Conservation (phyloP, 2,888 invertebrate genomes). For the Tinea pellionella region DNA sequence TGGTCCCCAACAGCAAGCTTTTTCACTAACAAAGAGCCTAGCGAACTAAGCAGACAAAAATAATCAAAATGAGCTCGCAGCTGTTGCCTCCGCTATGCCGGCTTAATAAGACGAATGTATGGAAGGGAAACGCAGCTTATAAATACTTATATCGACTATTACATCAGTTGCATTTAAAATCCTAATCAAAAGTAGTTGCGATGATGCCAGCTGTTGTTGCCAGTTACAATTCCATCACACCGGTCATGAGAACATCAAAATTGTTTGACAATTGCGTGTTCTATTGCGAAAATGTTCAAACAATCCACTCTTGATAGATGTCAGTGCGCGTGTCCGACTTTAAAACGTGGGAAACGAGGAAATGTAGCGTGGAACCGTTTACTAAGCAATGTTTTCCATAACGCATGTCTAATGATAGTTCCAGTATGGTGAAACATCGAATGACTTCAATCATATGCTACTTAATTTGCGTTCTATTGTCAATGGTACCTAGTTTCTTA, state of each 20-base stretch:
- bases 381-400: conserved; percentile 10
- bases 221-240: not conserved
- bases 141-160: no score
- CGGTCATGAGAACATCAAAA: conserved; percentile 15
- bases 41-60: no score
- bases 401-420: conserved; percentile 6
- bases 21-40: no score
- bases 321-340: conserved; percentile 11
- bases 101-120: no score
- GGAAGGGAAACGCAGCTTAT: no score
- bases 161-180: no score
- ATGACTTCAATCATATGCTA: not conserved
- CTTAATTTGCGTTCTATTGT: not conserved
- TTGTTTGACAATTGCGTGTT: conserved; percentile 14
- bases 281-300: conserved; percentile 6
- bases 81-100: no score
- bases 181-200: no score
- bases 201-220: no score
- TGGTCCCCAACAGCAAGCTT: no score
- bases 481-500: not conserved
- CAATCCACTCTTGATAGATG: conserved; percentile 9
- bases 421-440: not conserved
- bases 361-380: not conserved
- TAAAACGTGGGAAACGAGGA: conserved; percentile 9
- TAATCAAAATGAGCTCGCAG: no score